Percentiles rank a stretch among this genome's conserved stretches.
Evolutionary conservation across 2,113 vertebrate genomes (phyloP).

Genomic region (Pongo pygmaeus): DNA sequence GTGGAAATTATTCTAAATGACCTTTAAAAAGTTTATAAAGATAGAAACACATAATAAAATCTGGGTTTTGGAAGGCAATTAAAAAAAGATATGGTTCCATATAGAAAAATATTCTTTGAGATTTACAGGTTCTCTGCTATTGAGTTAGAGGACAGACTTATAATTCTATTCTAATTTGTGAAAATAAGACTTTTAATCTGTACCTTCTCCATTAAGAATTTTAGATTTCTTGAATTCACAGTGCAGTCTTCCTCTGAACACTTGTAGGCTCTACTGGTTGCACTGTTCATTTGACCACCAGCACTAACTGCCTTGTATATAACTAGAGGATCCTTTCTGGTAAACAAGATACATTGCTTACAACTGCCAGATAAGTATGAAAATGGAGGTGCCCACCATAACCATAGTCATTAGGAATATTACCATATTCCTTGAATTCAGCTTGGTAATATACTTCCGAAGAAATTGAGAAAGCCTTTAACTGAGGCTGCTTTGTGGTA

Average conservation of each 20-base stretch:
- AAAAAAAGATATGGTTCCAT: neutral
- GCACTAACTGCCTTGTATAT: neutral
- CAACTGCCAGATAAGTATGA: neutral
- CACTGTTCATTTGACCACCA: neutral
- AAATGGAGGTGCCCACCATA: neutral
- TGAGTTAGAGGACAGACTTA: neutral
- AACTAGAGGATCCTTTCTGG: neutral
- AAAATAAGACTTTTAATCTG: neutral
- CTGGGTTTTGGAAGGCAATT: neutral
- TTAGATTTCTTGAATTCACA: neutral
- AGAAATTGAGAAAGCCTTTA: neutral
- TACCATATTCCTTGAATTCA: neutral
- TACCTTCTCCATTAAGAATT: neutral
- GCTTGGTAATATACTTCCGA: neutral
- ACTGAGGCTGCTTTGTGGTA: neutral
- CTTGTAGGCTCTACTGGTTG: neutral
- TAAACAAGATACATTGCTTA: neutral
- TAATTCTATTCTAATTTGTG: slow-evolving; percentile 5
- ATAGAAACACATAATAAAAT: slow-evolving; percentile 14
- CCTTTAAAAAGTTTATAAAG: neutral
- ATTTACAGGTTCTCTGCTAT: neutral
- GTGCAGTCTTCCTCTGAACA: neutral
- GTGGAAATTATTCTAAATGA: slow-evolving; percentile 15
- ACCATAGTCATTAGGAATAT: neutral
- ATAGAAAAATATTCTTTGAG: neutral